Evolutionary conservation across 2,797 vertebrate genomes (phyloP), one percentile per base, ranked within the genome.

Genomic region (Clarias fuscus): DNA sequence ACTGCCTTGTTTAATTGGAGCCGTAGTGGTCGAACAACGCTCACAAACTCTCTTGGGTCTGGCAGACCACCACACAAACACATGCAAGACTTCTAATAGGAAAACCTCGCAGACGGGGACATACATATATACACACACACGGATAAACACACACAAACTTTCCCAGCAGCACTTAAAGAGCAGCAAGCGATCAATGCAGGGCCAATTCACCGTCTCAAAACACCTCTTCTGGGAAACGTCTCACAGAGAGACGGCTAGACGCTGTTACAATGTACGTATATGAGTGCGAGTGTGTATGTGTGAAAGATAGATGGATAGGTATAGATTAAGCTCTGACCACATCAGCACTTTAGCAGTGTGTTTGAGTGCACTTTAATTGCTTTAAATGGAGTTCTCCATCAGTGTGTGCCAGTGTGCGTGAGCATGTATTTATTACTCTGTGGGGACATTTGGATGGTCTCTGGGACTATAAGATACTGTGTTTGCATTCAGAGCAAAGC

Each of bases 251-350:
- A 72, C 30, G 43, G 33, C 85, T 43, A 76, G 85, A 76, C 85
- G 71, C 70, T 68, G 27, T 48, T n/a, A 75, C 77, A 48, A 10
- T 81, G 20, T 40, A 43, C 7, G 24, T 48, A 53, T 24, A 17
- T 40, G 80, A 22, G 62, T 43, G 78, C 56, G 85, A 24, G 24
- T 48, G 33, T 78, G 76, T 78, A 30, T 20, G 53, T 30, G 73
- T 27, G 56, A 86, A 85, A 91, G 91, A 91, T 91, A 92, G 93
- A 90, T 93, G 90, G 89, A 92, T 85, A 71, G 89, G 89, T 90
- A 94, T 93, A 94, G 93, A 95, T 94, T 94, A 95, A 91, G 91
- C 88, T 86, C 82, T 78, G 78, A 76, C 92, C 90, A 92, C 92
- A 90, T 94, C 92, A 93, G 92, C 92, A 93, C 92, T 94, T 92